Evolutionary conservation across 2,888 invertebrate species (phyloP), one percentile per base, ranked within the genome.

Genomic region (Netelia fuscicornis): DNA sequence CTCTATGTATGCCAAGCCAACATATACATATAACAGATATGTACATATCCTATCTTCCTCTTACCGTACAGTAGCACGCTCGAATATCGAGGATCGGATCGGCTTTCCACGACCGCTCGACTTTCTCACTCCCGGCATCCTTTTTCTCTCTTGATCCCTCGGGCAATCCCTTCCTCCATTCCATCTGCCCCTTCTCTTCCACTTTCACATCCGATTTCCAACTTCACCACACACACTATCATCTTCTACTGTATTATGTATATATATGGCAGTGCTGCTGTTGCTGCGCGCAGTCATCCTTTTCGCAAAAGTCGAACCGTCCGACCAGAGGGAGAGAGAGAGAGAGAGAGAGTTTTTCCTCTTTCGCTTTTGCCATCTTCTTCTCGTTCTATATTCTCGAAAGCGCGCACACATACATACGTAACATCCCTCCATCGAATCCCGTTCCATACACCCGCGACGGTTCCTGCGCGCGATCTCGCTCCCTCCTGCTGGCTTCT

Each of bases 61-160:
- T 70, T 75, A 65, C 62, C 80, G 44, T 25, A 65, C 77, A 82
- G 62, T 64, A 48, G 74, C 80, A 83, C 72, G 81, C 80, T 68
- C 88, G 89, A 89, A 92, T 91, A 92, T 91, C 91, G 91, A 90
- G 90, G 91, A 91, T 92, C 91, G 90, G 90, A 89, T 91, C 89
- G 89, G 89, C 87, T 79, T 76, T 62, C 70, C 83, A 48, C 80
- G 72, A 76, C 78, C 84, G 67, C 83, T 65, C 82, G 62, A 75
- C 82, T 77, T 81, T 70, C 79, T 86, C 70, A 65, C 78, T 80
- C 83, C 65, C 75, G 81, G 80, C 83, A 64, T 80, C 84, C 72
- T 83, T 80, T 86, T 86, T 84, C 75, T 71, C 68, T 65, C 70
- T 62, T 48, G 67, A 80, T 80, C 81, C 81, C 77, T 79, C 82